Evolutionary conservation across 2,888 invertebrate genomes (phyloP).

Genomic region (Diploptera punctata): DNA sequence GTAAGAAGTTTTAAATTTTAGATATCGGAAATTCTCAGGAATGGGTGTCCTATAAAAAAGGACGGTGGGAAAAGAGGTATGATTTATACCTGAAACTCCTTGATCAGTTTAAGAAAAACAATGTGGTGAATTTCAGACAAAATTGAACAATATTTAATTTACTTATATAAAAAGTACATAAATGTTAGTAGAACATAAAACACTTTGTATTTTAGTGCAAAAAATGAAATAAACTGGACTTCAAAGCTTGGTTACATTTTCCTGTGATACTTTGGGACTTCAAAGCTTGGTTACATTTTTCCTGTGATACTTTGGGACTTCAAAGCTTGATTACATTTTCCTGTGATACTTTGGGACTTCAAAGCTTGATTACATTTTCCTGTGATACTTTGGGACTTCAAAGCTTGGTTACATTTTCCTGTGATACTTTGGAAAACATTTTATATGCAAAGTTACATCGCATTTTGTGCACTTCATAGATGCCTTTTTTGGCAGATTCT

Average conservation of each 20-base stretch:
- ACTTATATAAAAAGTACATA: background rate
- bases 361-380: too few species aligned
- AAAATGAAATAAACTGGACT: background rate
- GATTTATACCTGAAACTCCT: background rate
- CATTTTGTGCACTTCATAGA: too few species aligned
- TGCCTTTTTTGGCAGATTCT: background rate
- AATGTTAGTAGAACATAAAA: background rate
- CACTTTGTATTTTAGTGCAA: background rate
- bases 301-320: too few species aligned
- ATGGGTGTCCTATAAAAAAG: too few species aligned
- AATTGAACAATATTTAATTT: background rate
- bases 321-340: too few species aligned
- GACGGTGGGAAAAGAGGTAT: background rate
- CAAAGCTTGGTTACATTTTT: too few species aligned
- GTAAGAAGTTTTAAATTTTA: background rate
- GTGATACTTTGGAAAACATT: background rate
- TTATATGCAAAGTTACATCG: background rate
- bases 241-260: background rate
- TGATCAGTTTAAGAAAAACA: background rate
- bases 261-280: too few species aligned
- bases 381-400: too few species aligned
- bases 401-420: background rate
- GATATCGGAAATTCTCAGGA: too few species aligned
- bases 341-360: too few species aligned
- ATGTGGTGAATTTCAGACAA: background rate